Evolutionary conservation across 2,888 invertebrate species (phyloP), one percentile per base, ranked within the genome.

Genomic region (Cepaea hortensis): DNA sequence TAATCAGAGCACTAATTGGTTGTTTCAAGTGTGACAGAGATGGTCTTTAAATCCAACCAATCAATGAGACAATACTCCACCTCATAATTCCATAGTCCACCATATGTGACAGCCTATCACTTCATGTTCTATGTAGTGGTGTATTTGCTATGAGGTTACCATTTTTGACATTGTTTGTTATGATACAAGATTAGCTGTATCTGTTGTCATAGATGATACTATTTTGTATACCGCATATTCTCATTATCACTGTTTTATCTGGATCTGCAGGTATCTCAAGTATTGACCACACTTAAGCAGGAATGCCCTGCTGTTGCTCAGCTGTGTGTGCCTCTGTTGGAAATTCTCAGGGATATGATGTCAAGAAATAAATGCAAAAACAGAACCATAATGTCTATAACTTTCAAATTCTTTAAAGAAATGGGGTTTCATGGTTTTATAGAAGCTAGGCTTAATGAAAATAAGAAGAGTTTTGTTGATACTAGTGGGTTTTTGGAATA

Each of bases 271-370:
- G 46, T 46, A 70, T 81, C 50, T 68, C 61, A 35, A 18, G 68
- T 81, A 18, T 48, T 81, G 68, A 70, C 9, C 35, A 46, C 48
- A 13, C 62, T 81, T 20, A 70, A 70, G 48, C 81, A 81, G 50
- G 50, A 68, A 23, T 81, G 50, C 11, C 3, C 4, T 50, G 23
- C 68, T 70, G n/a, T 1, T 6, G 11, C 7, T 50, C 50, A 70
- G 46, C 11, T 50, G 6, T 50, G 50, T 50, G 13, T 70, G 3
- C 68, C 70, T 50, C 70, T 81, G 15, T 23, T 84, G 11, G 76
- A 84, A 65, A 48, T 76, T 13, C 50, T 84, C 55, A 35, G 73
- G 65, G 84, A 84, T 46, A 62, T 84, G 73, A 75, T 84, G 75
- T 84, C 84, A 65, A 62, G 35, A 7, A 62, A 35, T 9, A 55